These are phyloP conservation scores for Egretta garzetta DNA, from an alignment of 2,113 vertebrate species.

Conservation along the genomic window DNA sequence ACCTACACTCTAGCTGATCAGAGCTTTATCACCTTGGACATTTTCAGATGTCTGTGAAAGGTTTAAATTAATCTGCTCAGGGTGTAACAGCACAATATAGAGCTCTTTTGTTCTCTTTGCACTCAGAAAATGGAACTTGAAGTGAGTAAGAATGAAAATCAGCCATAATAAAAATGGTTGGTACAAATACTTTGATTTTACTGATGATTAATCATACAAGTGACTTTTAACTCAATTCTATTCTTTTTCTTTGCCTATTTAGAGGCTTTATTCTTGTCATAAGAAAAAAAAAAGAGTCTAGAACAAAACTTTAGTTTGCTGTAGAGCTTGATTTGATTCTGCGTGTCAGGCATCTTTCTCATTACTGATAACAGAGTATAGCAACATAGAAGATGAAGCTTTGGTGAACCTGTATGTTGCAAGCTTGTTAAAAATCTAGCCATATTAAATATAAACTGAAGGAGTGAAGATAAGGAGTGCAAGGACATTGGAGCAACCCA, in stretches of 20 bases:
- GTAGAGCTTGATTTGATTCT: not conserved
- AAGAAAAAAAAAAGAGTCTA: not conserved
- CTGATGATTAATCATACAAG: not conserved
- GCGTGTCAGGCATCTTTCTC: not conserved
- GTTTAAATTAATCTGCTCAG: not conserved
- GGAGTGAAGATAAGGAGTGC: not conserved
- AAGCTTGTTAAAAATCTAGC: not conserved
- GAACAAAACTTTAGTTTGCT: not conserved
- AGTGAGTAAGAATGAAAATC: not conserved
- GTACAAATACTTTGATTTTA: constrained; percentile 17
- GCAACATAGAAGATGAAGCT: not conserved
- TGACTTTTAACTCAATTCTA: not conserved
- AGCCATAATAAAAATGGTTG: not conserved
- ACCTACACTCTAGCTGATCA: not conserved
- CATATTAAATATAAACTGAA: not conserved
- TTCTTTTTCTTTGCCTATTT: constrained; percentile 9
- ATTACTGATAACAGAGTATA: not conserved
- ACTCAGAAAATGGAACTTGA: not conserved
- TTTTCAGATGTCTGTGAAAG: not conserved
- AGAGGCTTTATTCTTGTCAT: not conserved
- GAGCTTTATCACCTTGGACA: not conserved
- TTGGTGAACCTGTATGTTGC: not conserved
- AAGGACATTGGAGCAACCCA: not conserved
- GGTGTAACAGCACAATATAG: constrained; percentile 1
- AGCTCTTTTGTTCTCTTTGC: not conserved